Percentiles rank a stretch among this genome's conserved stretches.
Evolutionary conservation across 37 sponge, comb jelly and placozoan species (phyloP).

Genomic region (Petrosia ficiformis): DNA sequence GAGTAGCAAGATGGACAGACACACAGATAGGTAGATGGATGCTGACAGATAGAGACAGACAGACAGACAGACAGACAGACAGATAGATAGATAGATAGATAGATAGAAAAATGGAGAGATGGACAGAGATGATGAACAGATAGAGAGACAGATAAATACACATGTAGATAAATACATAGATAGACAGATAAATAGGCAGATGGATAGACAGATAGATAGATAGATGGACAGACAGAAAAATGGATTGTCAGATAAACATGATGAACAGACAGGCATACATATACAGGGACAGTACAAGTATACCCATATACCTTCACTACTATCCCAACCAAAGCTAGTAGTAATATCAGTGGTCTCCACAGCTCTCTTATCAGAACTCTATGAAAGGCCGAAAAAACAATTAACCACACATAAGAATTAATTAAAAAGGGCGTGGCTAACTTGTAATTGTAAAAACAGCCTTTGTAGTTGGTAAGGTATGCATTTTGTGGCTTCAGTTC

Average conservation of each 20-base stretch:
- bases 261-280: background rate
- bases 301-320: slow-evolving; percentile 72
- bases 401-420: background rate
- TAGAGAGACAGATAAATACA: background rate
- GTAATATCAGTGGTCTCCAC: slow-evolving; percentile 95
- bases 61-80: background rate
- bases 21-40: background rate
- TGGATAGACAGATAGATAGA: background rate
- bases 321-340: slow-evolving; percentile 96
- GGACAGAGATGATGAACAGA: background rate
- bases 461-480: slow-evolving; percentile 91
- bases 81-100: background rate
- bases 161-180: background rate
- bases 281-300: background rate
- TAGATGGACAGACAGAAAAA: background rate
- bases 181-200: background rate
- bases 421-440: background rate
- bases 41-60: background rate
- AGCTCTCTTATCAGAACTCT: slow-evolving; percentile 81
- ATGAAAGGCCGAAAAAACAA: background rate
- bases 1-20: background rate
- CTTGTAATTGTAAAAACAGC: slow-evolving; percentile 85
- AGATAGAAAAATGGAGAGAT: background rate
- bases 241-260: background rate
- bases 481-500: slow-evolving; percentile 47